These are phyloP conservation scores for Deilephila elpenor DNA, from an alignment of 2,888 invertebrate species.

Conservation along the genomic window DNA sequence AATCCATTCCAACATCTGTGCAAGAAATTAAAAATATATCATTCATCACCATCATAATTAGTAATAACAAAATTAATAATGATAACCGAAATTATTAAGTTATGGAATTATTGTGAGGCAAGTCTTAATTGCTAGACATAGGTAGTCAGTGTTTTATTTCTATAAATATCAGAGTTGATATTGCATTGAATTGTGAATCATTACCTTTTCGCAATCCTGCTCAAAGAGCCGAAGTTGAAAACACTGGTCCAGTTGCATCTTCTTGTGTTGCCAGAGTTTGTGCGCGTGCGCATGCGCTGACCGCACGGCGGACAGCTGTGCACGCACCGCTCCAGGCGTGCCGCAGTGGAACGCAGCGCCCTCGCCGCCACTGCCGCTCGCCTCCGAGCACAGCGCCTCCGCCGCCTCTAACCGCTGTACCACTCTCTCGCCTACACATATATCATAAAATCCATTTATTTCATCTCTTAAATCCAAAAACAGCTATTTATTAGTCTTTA, in stretches of 20 bases:
- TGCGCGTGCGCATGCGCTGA: slow-evolving; percentile 95
- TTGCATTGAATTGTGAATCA: too few relatives aligned
- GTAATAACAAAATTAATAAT: not conserved
- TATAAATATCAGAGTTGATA: too few relatives aligned
- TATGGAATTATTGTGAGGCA: too few relatives aligned
- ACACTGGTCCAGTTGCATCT: slow-evolving; percentile 97
- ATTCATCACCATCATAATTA: not conserved
- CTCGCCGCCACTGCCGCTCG: slow-evolving; percentile 87
- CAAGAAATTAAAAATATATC: slow-evolving; percentile 32
- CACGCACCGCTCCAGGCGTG: slow-evolving; percentile 88
- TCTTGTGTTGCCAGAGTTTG: slow-evolving; percentile 97
- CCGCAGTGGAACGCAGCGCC: slow-evolving; percentile 90
- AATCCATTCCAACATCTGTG: slow-evolving; percentile 98
- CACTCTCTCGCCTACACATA: slow-evolving; percentile 86
- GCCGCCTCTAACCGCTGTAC: slow-evolving; percentile 86
- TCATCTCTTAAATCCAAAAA: too few relatives aligned
- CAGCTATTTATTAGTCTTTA: too few relatives aligned
- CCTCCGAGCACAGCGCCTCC: slow-evolving; percentile 82
- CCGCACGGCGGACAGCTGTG: slow-evolving; percentile 94
- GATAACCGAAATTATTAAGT: too few relatives aligned
- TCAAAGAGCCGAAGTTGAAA: slow-evolving; percentile 98
- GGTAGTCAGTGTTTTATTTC: too few relatives aligned
- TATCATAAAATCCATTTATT: not conserved
- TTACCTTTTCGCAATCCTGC: slow-evolving; percentile 97
- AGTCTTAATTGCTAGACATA: too few relatives aligned